Conservation (phyloP, 2,113 vertebrate species). For the Marmota monax region DNA sequence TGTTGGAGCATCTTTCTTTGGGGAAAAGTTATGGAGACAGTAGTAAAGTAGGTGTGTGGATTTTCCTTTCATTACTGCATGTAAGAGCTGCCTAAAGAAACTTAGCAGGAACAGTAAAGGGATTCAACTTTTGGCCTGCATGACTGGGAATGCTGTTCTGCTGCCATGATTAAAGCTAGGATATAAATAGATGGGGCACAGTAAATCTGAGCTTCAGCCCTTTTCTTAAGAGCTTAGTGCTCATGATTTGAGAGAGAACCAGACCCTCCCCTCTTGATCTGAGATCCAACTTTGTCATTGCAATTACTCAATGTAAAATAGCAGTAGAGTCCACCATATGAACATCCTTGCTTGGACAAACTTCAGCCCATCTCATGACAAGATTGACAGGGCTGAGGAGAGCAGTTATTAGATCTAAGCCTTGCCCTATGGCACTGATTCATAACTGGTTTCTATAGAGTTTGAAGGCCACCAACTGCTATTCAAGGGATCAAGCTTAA, state of each 20-base stretch:
- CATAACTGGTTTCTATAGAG: not conserved
- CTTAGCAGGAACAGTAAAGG: not conserved
- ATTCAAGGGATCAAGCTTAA: not conserved
- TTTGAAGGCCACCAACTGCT: not conserved
- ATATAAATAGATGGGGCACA: not conserved
- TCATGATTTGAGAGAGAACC: not conserved
- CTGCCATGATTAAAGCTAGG: not conserved
- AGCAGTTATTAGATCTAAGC: not conserved
- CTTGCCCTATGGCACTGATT: not conserved
- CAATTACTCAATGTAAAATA: not conserved
- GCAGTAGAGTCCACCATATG: not conserved
- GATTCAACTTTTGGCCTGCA: too few species aligned
- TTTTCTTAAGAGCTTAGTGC: not conserved
- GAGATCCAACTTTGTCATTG: not conserved
- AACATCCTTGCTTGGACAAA: not conserved
- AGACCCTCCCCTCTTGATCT: not conserved
- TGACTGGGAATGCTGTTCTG: not conserved
- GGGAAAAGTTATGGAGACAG: constrained; percentile 25
- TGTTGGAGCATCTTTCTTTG: constrained; percentile 68
- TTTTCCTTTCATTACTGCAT: not conserved
- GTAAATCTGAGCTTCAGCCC: not conserved
- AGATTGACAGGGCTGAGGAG: not conserved
- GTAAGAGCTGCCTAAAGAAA: not conserved
- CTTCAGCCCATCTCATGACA: not conserved
- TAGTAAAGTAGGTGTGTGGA: not conserved